A percentile compares a stretch with the other conserved stretches of the same genome.
These are phyloP conservation scores for Nyctibius grandis DNA, from an alignment of 2,797 vertebrate species.

Conservation along the genomic window DNA sequence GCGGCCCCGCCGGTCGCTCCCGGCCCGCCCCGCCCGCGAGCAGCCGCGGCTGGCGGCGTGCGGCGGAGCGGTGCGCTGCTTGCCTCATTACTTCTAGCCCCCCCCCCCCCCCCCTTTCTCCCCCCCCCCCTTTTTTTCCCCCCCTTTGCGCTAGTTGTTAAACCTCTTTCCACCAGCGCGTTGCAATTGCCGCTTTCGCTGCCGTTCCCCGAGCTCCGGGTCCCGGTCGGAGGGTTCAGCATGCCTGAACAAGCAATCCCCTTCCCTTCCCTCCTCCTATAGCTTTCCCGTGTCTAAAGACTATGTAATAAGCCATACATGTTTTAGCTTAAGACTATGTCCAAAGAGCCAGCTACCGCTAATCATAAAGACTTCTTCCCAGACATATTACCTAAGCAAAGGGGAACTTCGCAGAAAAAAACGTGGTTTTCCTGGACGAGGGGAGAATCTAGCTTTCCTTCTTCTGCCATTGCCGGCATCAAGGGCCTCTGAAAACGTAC, in stretches of 20 bases:
- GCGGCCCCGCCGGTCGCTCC: no score
- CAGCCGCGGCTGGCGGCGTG: not conserved
- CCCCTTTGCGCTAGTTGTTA: not conserved
- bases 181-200: not conserved
- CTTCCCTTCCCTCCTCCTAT: not conserved
- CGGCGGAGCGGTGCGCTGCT: fast-evolving
- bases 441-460: not conserved
- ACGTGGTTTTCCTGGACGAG: not conserved
- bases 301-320: not conserved
- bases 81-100: fast-evolving
- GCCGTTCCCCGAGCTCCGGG: not conserved
- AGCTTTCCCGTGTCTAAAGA: not conserved
- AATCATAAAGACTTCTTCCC: not conserved
- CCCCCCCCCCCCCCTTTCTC: no score
- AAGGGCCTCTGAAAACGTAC: not conserved
- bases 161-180: not conserved
- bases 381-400: not conserved
- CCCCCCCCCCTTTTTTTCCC: no score
- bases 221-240: not conserved
- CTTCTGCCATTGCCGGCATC: not conserved
- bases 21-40: no score
- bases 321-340: not conserved
- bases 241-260: not conserved
- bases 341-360: not conserved
- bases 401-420: not conserved